Conservation (phyloP, 2,888 invertebrate genomes). For the Nephrotoma flavescens region DNA sequence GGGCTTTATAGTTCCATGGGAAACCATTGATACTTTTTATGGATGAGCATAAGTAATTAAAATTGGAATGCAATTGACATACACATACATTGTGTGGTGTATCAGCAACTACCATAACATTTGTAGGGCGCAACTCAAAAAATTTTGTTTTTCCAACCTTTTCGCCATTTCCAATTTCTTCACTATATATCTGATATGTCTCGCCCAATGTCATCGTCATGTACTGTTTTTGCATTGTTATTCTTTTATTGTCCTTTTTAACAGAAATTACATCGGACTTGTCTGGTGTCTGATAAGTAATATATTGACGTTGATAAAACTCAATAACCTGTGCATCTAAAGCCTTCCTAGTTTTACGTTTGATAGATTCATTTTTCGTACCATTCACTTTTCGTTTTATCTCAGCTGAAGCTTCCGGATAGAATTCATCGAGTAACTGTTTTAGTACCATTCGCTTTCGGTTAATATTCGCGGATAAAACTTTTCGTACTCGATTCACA, state of each 20-base stretch:
- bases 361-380: not conserved
- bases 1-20: not conserved
- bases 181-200: not conserved
- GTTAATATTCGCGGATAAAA: not conserved
- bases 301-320: not conserved
- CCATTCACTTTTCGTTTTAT: not conserved
- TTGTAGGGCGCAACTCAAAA: not conserved
- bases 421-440: not conserved
- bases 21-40: not conserved
- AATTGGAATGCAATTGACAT: not conserved
- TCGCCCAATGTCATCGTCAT: not conserved
- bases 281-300: not conserved
- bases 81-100: not conserved
- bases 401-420: not conserved
- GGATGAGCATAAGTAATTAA: not conserved
- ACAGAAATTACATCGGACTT: not conserved
- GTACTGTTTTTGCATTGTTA: not conserved
- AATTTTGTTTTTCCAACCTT: not conserved
- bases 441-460: not conserved
- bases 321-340: not conserved
- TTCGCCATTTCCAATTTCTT: not conserved
- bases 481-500: not conserved
- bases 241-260: not conserved
- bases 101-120: not conserved
- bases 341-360: not conserved